A percentile compares a stretch with the other conserved stretches of the same genome.
phyloP scores from a whole-genome alignment of 2,113 vertebrate genomes.

The Psittacus erithacus region DNA sequence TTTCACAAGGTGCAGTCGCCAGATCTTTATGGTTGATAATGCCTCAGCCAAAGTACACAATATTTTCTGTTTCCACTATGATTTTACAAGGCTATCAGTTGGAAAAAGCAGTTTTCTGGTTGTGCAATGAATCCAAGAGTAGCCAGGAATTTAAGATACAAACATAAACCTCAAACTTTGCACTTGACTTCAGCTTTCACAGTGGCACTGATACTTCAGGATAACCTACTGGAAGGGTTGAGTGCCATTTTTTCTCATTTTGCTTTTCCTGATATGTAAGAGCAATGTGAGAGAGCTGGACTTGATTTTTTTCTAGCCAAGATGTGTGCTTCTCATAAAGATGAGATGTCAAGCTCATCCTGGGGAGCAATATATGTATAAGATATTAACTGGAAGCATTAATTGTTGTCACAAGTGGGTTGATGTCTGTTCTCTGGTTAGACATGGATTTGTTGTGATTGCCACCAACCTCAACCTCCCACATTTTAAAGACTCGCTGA shows the following conservation, averaged over 20 bases:
- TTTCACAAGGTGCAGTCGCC: background rate
- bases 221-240: background rate
- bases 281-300: background rate
- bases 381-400: background rate
- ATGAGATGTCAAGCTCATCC: background rate
- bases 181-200: background rate
- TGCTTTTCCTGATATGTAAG: background rate
- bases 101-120: slow-evolving; percentile 12
- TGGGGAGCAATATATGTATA: background rate
- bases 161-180: background rate
- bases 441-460: background rate
- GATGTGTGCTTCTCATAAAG: background rate
- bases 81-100: background rate
- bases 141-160: background rate
- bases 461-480: background rate
- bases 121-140: background rate
- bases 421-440: background rate
- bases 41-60: slow-evolving; percentile 40
- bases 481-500: background rate
- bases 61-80: slow-evolving; percentile 25
- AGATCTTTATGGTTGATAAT: slow-evolving; percentile 41
- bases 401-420: background rate
- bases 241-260: background rate
- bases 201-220: background rate
- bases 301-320: background rate